Conservation (phyloP, 2,888 invertebrate species). For the Drosophila bunnanda region DNA sequence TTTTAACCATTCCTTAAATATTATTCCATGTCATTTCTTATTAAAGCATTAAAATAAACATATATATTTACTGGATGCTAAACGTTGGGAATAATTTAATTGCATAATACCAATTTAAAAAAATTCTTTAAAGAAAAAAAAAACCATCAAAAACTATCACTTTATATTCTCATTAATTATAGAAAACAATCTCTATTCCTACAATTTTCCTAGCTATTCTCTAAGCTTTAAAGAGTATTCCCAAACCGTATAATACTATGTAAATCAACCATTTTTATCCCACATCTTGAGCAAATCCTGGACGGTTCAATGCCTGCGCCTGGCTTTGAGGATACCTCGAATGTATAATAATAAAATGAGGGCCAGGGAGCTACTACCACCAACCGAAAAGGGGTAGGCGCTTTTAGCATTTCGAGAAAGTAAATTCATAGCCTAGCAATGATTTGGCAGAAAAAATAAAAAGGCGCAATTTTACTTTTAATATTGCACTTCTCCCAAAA, state of each 20-base stretch:
- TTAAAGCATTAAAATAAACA: no score
- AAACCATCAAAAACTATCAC: no score
- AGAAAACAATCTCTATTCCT: no score
- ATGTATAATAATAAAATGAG: neutral
- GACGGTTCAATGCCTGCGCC: slow-evolving; percentile 66
- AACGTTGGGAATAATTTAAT: neutral
- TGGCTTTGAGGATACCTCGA: slow-evolving; percentile 25
- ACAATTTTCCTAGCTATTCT: no score
- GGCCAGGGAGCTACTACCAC: neutral
- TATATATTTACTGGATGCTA: no score
- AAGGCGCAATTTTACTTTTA: slow-evolving; percentile 41
- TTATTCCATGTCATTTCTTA: no score
- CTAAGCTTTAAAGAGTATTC: neutral
- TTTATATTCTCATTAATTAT: no score
- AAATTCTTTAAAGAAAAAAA: neutral
- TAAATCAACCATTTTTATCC: slow-evolving; percentile 5
- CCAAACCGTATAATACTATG: neutral
- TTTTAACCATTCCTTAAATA: no score
- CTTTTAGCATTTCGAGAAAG: slow-evolving; percentile 56
- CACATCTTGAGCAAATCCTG: slow-evolving; percentile 37
- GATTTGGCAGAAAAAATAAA: slow-evolving; percentile 53
- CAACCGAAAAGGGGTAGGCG: slow-evolving; percentile 18
- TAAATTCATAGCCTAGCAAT: slow-evolving; percentile 55
- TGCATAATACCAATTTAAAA: neutral
- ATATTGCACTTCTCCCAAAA: slow-evolving; percentile 25